A percentile compares a stretch with the other conserved stretches of the same genome.
These are phyloP conservation scores for Crenichthys baileyi DNA, from an alignment of 2,797 vertebrate species.

Conservation along the genomic window DNA sequence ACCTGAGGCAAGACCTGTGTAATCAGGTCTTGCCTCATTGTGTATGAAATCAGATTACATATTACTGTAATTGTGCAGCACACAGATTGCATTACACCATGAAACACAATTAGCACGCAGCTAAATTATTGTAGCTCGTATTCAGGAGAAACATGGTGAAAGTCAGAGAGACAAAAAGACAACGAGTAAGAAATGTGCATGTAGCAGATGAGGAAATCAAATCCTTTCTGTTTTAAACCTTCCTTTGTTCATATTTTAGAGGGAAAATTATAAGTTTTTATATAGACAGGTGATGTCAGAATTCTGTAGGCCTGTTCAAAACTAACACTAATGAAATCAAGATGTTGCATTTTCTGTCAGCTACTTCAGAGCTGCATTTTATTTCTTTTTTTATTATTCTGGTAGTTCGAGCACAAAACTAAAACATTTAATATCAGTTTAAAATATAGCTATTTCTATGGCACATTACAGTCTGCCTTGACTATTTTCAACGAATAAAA, in stretches of 20 bases:
- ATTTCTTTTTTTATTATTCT: background rate
- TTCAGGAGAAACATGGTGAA: constrained; percentile 9
- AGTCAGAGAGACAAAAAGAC: background rate
- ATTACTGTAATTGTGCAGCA: constrained; percentile 48
- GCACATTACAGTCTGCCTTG: background rate
- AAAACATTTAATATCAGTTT: background rate
- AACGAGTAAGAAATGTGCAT: background rate
- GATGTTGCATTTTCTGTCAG: background rate
- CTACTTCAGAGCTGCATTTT: too few relatives aligned
- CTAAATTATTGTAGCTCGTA: constrained; percentile 32
- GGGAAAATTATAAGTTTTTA: too few relatives aligned
- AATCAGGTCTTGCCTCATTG: constrained; percentile 48
- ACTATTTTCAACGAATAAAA: background rate
- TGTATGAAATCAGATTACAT: constrained; percentile 53
- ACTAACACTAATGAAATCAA: background rate
- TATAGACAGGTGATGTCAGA: background rate
- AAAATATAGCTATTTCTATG: background rate
- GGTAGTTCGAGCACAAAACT: background rate
- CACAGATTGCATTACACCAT: constrained; percentile 48
- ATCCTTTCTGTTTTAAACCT: background rate
- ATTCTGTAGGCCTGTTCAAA: background rate
- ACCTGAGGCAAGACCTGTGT: too few relatives aligned
- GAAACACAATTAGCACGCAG: constrained; percentile 44
- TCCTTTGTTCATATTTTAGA: background rate
- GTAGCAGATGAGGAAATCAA: background rate